phyloP scores from a whole-genome alignment of 2,797 vertebrate genomes.

The Sorex maritimensis region DNA sequence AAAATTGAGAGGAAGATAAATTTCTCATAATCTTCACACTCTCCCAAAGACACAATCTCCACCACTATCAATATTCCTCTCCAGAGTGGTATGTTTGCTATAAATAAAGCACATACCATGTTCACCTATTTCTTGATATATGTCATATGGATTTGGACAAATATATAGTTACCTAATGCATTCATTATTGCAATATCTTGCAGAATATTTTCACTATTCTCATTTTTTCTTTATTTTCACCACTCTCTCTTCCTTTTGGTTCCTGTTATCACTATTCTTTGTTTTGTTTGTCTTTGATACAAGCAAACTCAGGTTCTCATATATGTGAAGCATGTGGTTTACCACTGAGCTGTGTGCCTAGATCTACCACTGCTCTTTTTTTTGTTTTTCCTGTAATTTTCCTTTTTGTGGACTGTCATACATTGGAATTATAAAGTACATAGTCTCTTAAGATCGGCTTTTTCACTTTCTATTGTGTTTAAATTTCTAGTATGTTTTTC shows the following conservation, averaged over 20 bases:
- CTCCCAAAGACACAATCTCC: not conserved
- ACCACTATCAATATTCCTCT: not conserved
- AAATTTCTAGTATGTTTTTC: too few relatives aligned
- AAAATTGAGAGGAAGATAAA: not conserved
- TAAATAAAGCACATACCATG: not conserved
- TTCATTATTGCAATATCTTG: not conserved
- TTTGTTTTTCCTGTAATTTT: too few relatives aligned
- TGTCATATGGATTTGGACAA: not conserved
- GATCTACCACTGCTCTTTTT: too few relatives aligned
- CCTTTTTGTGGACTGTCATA: too few relatives aligned
- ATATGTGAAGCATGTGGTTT: too few relatives aligned
- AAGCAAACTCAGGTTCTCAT: too few relatives aligned
- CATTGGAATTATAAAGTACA: too few relatives aligned
- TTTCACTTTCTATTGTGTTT: too few relatives aligned
- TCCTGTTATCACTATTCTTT: not conserved
- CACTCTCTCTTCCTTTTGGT: not conserved
- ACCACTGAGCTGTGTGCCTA: too few relatives aligned
- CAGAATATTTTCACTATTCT: not conserved
- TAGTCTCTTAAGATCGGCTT: too few relatives aligned
- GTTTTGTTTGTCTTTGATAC: not conserved
- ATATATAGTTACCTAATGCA: not conserved
- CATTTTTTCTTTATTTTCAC: too few relatives aligned
- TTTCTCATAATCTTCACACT: not conserved
- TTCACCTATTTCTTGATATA: not conserved
- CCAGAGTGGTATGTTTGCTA: not conserved